A percentile compares a stretch with the other conserved stretches of the same genome.
phyloP scores from a whole-genome alignment of 2,888 invertebrate genomes.

The Keiferia lycopersicella region DNA sequence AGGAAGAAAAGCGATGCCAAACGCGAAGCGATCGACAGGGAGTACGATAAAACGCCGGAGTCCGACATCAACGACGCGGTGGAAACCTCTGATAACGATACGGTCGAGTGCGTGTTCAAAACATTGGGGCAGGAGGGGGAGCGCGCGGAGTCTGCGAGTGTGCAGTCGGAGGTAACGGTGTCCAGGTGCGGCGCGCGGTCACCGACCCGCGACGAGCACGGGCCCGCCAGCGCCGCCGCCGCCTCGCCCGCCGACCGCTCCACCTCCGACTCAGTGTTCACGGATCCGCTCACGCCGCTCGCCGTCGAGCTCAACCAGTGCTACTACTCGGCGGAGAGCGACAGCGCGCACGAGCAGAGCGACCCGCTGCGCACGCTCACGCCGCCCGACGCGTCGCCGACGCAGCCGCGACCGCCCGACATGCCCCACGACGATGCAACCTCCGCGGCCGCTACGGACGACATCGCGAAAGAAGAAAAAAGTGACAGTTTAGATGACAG shows the following conservation, averaged over 20 bases:
- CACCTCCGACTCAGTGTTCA: conserved; percentile 88
- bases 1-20: conserved; percentile 67
- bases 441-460: conserved; percentile 56
- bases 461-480: conserved; percentile 67
- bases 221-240: conserved; percentile 49
- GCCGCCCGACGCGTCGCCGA: conserved; percentile 46
- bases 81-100: conserved; percentile 74
- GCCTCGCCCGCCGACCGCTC: conserved; percentile 80
- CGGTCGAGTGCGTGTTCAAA: conserved; percentile 72
- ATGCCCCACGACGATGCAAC: conserved; percentile 48
- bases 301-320: conserved; percentile 84
- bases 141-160: conserved; percentile 56
- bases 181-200: conserved; percentile 72
- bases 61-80: conserved; percentile 73
- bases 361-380: conserved; percentile 61
- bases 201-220: conserved; percentile 70
- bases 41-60: conserved; percentile 74
- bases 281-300: conserved; percentile 85
- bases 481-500: conserved; percentile 67
- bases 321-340: conserved; percentile 83
- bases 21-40: conserved; percentile 62
- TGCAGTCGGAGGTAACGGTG: conserved; percentile 73
- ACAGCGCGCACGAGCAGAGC: conserved; percentile 61
- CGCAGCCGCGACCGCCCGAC: conserved; percentile 32
- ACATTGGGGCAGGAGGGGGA: conserved; percentile 56